These are phyloP conservation scores for Leucophenga maculata DNA, from an alignment of 2,888 invertebrate genomes.

Conservation along the genomic window DNA sequence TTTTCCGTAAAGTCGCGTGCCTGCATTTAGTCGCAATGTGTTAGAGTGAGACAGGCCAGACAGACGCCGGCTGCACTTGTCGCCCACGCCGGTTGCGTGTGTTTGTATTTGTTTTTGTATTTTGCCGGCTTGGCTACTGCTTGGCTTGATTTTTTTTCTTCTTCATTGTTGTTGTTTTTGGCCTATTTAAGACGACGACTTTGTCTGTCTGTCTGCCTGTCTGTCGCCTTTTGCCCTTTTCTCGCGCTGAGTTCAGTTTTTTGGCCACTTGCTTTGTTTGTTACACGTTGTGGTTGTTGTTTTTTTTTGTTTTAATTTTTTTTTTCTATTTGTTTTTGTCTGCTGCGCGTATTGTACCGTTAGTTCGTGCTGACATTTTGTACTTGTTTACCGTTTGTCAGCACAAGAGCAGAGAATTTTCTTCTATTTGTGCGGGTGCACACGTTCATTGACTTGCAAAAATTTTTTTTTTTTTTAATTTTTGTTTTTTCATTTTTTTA, in stretches of 20 bases:
- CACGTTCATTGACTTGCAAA: not conserved
- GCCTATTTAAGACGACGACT: not conserved
- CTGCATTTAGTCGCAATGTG: not conserved
- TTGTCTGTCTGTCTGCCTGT: not conserved
- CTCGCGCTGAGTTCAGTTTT: not conserved
- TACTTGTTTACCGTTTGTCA: not conserved
- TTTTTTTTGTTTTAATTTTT: not conserved
- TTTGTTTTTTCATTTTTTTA: too few species aligned
- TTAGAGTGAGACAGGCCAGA: not conserved
- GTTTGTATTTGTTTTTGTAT: conserved; percentile 1
- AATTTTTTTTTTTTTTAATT: not conserved
- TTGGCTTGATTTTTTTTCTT: not conserved
- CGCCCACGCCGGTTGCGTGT: not conserved
- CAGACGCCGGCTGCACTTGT: too few species aligned
- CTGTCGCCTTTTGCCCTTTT: not conserved
- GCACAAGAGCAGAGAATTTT: not conserved
- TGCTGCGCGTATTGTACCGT: not conserved
- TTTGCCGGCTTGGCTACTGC: not conserved
- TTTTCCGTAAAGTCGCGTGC: not conserved
- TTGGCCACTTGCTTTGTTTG: not conserved
- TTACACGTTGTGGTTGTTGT: not conserved
- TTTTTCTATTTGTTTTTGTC: not conserved
- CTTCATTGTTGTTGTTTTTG: not conserved
- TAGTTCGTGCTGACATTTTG: not conserved
- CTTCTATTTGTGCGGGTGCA: not conserved